Evolutionary conservation across 2,113 vertebrate species (phyloP), one percentile per base, ranked within the genome.

Genomic region (Grallaria varia): DNA sequence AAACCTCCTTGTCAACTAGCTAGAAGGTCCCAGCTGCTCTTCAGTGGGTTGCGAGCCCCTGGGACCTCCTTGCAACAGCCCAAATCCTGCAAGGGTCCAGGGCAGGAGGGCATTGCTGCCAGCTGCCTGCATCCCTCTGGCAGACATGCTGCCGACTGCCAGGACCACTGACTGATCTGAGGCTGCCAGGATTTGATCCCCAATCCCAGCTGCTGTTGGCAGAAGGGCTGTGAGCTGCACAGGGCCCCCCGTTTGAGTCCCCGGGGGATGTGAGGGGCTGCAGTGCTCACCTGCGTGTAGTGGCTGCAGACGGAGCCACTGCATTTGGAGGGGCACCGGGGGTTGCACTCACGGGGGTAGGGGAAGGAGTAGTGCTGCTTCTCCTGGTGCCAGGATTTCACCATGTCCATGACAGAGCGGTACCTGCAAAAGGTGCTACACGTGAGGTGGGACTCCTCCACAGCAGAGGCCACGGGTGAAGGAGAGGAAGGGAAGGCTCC

Each of bases 381-480:
- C 97, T 99, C 99, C 33, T 98, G 96, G 17, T 98, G 97, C 99
- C 99, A 99, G 10, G 98, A 97, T 83, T 97, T 98, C 94, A 98
- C 87, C 63, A 99, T 98, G n/a, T 99, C 99, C 76, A 98, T 62
- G 42, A 99, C 47, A 0, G 99, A 98, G 84, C 92, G 97, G 96
- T 98, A 98, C 97, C 99, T 99, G 96, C 50, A 58, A 91, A 75
- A 22, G 3, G 68, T 4, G 71, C 68, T 4, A 0, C 7, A 4
- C 0, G 1, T 67, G 1, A 75, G 62, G 15, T 1, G 33, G 25
- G 10, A 4, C 18, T 69, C 23, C 52, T 85, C 31, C 37, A 17
- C 45, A 7, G 6, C 28, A 9, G 35, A 33, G 40, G 12, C 33
- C 5, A 0, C 10, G 30, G 33, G 21, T 0, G 0, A 40, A 14